phyloP scores from a whole-genome alignment of 1,140 invertebrate genomes.

The Drosophila parvula region DNA sequence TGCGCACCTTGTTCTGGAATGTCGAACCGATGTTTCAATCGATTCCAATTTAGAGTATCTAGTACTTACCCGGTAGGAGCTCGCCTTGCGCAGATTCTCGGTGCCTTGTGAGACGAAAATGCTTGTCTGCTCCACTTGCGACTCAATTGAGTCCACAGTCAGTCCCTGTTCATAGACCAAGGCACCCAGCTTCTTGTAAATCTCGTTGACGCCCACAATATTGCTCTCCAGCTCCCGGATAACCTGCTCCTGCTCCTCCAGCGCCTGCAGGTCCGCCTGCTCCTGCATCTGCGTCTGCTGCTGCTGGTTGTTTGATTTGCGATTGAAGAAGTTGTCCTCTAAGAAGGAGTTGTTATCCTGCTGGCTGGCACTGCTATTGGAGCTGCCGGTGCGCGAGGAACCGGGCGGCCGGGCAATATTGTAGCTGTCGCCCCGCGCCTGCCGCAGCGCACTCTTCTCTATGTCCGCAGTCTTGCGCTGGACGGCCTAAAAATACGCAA shows the following conservation, averaged over 20 bases:
- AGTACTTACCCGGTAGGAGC: constrained; percentile 89
- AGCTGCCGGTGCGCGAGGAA: constrained; percentile 59
- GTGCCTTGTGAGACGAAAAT: constrained; percentile 93
- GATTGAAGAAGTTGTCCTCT: constrained; percentile 81
- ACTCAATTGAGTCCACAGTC: constrained; percentile 98
- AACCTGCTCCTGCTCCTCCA: constrained; percentile 95
- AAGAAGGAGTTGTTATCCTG: constrained; percentile 76
- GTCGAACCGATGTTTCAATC: too few relatives aligned
- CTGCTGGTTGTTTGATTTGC: constrained; percentile 84
- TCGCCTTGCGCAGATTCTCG: constrained; percentile 92
- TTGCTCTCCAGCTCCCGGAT: constrained; percentile 95
- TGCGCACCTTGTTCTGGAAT: constrained; percentile 92
- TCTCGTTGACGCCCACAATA: constrained; percentile 98
- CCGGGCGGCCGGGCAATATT: constrained; percentile 80
- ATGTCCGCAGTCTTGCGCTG: constrained; percentile 84
- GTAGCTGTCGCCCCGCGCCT: constrained; percentile 76
- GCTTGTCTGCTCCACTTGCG: constrained; percentile 95
- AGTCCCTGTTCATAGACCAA: constrained; percentile 99
- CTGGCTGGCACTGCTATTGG: constrained; percentile 59
- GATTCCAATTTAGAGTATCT: background rate
- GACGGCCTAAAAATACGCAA: constrained; percentile 60
- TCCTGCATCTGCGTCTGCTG: constrained; percentile 90
- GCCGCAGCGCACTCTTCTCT: constrained; percentile 77
- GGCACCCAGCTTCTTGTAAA: constrained; percentile 98
- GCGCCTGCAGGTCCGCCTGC: constrained; percentile 92